Conservation (phyloP, 1,140 invertebrate species). For the Delia radicum region DNA sequence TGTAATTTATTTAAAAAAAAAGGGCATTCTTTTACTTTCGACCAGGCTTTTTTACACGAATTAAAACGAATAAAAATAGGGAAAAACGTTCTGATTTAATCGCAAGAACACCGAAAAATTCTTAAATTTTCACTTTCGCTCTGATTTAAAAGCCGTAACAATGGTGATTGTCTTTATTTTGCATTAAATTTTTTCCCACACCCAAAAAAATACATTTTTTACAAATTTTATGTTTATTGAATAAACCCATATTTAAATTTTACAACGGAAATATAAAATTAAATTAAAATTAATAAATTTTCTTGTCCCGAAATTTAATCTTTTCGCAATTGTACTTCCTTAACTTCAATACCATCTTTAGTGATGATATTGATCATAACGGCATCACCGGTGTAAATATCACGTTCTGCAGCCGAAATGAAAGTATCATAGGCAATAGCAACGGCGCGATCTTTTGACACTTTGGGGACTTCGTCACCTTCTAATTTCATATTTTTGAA, state of each 20-base stretch:
- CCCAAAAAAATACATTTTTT: neutral
- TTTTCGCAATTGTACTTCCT: conserved; percentile 71
- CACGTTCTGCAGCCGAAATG: conserved; percentile 93
- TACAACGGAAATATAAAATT: neutral
- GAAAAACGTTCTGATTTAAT: no score
- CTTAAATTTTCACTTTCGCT: no score
- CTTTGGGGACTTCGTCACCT: conserved; percentile 60
- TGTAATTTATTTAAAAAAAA: no score
- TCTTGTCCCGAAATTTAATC: conserved; percentile 73
- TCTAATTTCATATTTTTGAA: conserved; percentile 83
- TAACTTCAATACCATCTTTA: conserved; percentile 77
- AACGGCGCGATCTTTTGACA: conserved; percentile 80
- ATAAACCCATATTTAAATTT: neutral
- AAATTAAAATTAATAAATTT: neutral
- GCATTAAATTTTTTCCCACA: no score
- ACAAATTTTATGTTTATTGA: neutral
- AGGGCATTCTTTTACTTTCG: no score
- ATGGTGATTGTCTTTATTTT: no score
- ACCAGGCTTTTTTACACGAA: no score
- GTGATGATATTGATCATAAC: conserved; percentile 89
- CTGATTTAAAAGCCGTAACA: no score
- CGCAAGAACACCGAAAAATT: no score
- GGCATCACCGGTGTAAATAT: conserved; percentile 95
- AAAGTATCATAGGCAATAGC: conserved; percentile 91
- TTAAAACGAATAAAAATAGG: no score